Conservation (phyloP, 1,140 invertebrate genomes). For the Chelonus insularis region DNA sequence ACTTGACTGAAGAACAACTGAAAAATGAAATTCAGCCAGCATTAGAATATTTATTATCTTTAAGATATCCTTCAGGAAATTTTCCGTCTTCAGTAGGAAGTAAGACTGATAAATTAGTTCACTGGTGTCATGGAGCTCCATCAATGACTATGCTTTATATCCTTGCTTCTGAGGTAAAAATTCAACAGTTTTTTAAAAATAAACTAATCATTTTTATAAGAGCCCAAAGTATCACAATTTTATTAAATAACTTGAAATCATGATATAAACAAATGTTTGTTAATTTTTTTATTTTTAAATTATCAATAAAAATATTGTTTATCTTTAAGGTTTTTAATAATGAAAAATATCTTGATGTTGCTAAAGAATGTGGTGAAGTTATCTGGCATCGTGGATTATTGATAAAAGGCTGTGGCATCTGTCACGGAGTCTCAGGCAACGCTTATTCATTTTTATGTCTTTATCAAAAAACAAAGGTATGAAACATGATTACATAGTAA, state of each 20-base stretch:
- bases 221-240: too few relatives aligned
- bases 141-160: constrained; percentile 80
- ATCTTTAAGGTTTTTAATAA: constrained; percentile 70
- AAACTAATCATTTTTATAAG: too few relatives aligned
- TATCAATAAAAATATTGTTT: neutral
- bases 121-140: constrained; percentile 96
- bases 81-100: constrained; percentile 81
- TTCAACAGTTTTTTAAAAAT: constrained; percentile 20
- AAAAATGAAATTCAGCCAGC: constrained; percentile 64
- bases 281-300: too few relatives aligned
- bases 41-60: constrained; percentile 67
- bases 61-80: constrained; percentile 77
- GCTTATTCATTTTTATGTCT: constrained; percentile 84
- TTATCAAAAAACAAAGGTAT: constrained; percentile 79
- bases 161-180: constrained; percentile 80
- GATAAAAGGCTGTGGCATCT: constrained; percentile 87
- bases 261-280: too few relatives aligned
- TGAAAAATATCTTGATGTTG: constrained; percentile 73
- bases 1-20: constrained; percentile 63
- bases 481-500: too few relatives aligned
- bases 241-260: too few relatives aligned
- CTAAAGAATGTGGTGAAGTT: constrained; percentile 73
- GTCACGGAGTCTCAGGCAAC: constrained; percentile 92
- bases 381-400: constrained; percentile 86
- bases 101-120: constrained; percentile 76